These are phyloP conservation scores for Pogona vitticeps DNA, from an alignment of 2,113 vertebrate genomes.

Conservation along the genomic window DNA sequence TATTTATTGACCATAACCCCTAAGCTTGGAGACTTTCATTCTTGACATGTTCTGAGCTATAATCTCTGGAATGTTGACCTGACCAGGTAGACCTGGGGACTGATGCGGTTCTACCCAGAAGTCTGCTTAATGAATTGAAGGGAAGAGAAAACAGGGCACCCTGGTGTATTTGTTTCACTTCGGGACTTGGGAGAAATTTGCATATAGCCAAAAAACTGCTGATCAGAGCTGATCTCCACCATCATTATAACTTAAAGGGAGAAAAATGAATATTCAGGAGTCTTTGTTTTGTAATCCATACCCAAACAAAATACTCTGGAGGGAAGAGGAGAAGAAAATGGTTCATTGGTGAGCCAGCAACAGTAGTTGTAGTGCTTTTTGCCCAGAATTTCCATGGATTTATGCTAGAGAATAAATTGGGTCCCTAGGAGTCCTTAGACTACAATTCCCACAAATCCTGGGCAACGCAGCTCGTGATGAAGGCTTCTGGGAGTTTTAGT, in stretches of 20 bases:
- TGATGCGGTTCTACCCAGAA: slow-evolving; percentile 9
- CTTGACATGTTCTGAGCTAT: background rate
- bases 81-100: slow-evolving; percentile 11
- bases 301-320: slow-evolving; percentile 53
- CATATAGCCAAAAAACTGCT: slow-evolving; percentile 62
- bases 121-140: background rate
- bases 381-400: slow-evolving; percentile 1
- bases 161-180: slow-evolving; percentile 29
- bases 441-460: background rate
- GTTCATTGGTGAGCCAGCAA: slow-evolving; percentile 30
- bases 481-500: no score
- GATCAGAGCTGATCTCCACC: slow-evolving; percentile 56
- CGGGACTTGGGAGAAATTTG: slow-evolving; percentile 49
- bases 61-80: slow-evolving; percentile 33
- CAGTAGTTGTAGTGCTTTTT: background rate
- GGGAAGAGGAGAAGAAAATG: slow-evolving; percentile 35
- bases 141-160: slow-evolving; percentile 17
- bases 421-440: background rate
- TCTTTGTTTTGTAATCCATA: slow-evolving; percentile 4
- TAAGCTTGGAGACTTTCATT: slow-evolving; percentile 24
- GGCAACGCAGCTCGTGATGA: no score
- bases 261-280: slow-evolving; percentile 56
- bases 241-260: slow-evolving; percentile 60
- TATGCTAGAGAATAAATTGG: background rate
- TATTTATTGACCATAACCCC: slow-evolving; percentile 42